These are phyloP conservation scores for Lepus timidus DNA, from an alignment of 2,113 vertebrate species.

Conservation along the genomic window DNA sequence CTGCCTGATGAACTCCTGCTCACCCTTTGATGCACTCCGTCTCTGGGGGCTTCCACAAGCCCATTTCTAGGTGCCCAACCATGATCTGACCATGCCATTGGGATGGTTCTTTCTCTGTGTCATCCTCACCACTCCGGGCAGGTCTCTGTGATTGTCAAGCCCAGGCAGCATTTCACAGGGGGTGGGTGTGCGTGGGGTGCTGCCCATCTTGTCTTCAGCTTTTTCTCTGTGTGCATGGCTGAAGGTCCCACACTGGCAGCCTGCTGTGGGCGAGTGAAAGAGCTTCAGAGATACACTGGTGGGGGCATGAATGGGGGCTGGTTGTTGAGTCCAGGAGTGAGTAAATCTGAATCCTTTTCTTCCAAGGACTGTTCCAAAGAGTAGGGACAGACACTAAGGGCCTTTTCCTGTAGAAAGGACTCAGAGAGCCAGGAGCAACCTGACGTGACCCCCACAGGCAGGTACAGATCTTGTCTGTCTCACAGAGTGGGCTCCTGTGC, in stretches of 20 bases:
- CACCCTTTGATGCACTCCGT: neutral
- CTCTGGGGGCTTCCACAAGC: neutral
- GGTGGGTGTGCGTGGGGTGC: no score
- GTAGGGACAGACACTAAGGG: neutral
- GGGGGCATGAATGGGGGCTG: neutral
- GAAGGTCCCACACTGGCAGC: accelerated
- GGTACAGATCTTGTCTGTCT: neutral
- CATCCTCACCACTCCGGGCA: neutral
- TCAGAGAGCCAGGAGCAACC: neutral
- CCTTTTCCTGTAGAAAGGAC: neutral
- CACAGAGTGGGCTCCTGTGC: neutral
- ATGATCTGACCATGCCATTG: neutral
- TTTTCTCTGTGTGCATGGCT: neutral
- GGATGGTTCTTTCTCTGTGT: neutral
- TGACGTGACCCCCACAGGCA: no score
- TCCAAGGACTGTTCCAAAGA: neutral
- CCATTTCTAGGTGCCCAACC: neutral
- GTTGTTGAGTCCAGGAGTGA: neutral
- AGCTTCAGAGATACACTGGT: neutral
- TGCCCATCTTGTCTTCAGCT: neutral
- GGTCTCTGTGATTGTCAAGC: neutral
- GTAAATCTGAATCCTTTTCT: neutral
- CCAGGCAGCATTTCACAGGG: neutral
- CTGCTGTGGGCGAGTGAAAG: neutral
- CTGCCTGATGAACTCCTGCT: neutral